These are phyloP conservation scores for Azemiops feae DNA, from an alignment of 2,113 vertebrate genomes.

Conservation along the genomic window DNA sequence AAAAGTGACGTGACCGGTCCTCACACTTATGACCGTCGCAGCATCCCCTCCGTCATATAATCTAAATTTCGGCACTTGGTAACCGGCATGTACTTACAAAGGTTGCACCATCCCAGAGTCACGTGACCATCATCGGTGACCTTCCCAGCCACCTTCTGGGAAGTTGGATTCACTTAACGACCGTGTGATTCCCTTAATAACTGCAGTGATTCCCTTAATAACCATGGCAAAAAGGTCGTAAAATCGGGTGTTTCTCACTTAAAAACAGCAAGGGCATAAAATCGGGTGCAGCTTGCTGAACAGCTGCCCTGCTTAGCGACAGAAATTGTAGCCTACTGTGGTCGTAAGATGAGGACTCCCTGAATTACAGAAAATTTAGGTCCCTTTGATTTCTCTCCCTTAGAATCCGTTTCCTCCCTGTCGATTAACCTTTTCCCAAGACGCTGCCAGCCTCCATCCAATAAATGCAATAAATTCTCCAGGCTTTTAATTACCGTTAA, in stretches of 20 bases:
- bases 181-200: background rate
- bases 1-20: background rate
- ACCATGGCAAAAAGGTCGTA: accelerated
- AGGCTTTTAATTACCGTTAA: background rate
- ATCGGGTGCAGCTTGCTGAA: background rate
- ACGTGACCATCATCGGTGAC: background rate
- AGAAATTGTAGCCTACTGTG: background rate
- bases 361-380: background rate
- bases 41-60: background rate
- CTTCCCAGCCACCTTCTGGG: background rate
- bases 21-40: background rate
- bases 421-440: background rate
- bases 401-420: background rate
- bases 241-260: background rate
- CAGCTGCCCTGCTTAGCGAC: background rate
- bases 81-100: background rate
- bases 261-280: background rate
- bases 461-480: background rate
- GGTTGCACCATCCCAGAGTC: background rate
- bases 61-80: background rate
- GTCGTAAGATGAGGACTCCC: background rate
- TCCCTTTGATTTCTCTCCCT: background rate
- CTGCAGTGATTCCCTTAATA: background rate
- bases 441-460: background rate
- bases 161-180: background rate